A percentile compares a stretch with the other conserved stretches of the same genome.
Evolutionary conservation across 2,888 invertebrate genomes (phyloP).

Genomic region (Drosophila hamatofila): DNA sequence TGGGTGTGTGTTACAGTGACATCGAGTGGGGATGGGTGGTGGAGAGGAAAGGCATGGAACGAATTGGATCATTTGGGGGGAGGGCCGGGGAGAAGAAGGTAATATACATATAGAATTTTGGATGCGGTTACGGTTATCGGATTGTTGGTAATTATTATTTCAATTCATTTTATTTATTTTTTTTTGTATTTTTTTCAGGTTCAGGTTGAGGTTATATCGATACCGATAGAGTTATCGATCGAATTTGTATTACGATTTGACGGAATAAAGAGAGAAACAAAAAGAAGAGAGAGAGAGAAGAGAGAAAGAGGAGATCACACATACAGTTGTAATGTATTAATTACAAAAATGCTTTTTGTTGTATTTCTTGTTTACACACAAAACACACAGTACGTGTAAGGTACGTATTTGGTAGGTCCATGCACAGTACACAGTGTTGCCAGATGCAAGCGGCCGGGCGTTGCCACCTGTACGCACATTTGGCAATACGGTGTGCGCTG

Average conservation of each 20-base stretch:
- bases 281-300: conserved; percentile 80
- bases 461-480: conserved; percentile 19
- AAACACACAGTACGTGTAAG: conserved; percentile 73
- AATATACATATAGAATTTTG: conserved; percentile 31
- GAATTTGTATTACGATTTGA: conserved; percentile 50
- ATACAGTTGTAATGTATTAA: conserved; percentile 79
- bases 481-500: conserved; percentile 29
- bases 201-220: conserved; percentile 30
- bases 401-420: conserved; percentile 57
- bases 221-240: conserved; percentile 19
- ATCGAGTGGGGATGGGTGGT: conserved; percentile 24
- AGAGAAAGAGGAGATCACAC: conserved; percentile 80
- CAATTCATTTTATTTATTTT: conserved; percentile 5
- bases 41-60: conserved; percentile 25
- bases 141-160: conserved; percentile 39
- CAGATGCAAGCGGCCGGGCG: conserved; percentile 36
- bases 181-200: conserved; percentile 13
- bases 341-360: conserved; percentile 72
- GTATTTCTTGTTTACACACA: conserved; percentile 69
- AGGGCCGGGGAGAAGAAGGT: background rate
- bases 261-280: conserved; percentile 78
- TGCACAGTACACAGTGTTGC: conserved; percentile 36
- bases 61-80: conserved; percentile 16
- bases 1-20: conserved; percentile 23
- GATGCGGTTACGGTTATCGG: conserved; percentile 14